Evolutionary conservation across 64 coral and sea anemone species (phyloP).

Genomic region (Trachythela sp.): DNA sequence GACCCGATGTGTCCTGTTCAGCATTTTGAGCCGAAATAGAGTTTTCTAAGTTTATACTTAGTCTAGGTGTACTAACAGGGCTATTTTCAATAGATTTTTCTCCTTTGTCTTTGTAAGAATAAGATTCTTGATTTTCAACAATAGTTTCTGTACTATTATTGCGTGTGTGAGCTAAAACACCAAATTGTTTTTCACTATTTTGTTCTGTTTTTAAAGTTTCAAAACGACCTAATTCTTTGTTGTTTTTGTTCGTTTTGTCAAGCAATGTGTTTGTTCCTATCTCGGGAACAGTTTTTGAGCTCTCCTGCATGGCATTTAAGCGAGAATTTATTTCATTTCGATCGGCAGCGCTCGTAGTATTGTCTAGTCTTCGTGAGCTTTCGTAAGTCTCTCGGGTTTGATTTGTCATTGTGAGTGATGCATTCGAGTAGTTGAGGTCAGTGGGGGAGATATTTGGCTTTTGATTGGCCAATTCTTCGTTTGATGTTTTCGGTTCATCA

Average conservation of each 20-base stretch:
- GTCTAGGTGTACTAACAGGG: not conserved
- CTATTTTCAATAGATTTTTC: not conserved
- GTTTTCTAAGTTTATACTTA: not conserved
- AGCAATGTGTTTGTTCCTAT: not conserved
- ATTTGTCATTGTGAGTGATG: not conserved
- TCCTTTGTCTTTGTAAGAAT: not conserved
- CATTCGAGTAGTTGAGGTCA: not conserved
- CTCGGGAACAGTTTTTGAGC: not conserved
- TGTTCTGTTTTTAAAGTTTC: not conserved
- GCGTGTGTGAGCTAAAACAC: not conserved
- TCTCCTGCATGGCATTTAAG: not conserved
- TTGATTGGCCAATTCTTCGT: not conserved
- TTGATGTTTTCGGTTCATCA: not conserved
- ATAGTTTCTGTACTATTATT: not conserved
- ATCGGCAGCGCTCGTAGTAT: not conserved
- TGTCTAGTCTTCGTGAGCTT: not conserved
- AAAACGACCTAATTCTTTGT: not conserved
- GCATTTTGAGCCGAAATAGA: not conserved
- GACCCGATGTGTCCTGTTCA: not conserved
- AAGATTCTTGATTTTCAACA: not conserved
- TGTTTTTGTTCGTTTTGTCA: not conserved
- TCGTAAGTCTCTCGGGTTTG: not conserved
- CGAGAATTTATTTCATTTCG: not conserved
- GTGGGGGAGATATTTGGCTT: not conserved
- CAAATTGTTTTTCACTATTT: not conserved